Evolutionary conservation across 2,797 vertebrate species (phyloP), one percentile per base, ranked within the genome.

Genomic region (Arrhamphus sclerolepis): DNA sequence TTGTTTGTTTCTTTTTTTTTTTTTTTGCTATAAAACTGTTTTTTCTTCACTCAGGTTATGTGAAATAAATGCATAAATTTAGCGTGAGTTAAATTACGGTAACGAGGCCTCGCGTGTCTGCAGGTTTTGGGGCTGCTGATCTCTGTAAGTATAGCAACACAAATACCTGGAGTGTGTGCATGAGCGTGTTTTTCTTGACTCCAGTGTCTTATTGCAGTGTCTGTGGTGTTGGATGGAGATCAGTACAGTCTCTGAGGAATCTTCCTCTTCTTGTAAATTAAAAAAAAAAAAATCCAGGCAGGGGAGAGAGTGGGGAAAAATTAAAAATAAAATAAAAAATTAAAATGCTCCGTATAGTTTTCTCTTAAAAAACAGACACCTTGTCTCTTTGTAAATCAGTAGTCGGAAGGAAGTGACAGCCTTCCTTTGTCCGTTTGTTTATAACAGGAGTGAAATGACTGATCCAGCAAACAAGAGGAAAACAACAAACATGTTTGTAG

Each of bases 201-300:
- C 89, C 91, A 91, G 91, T 90, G 88, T 89, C 77, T 92, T 92
- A 92, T 92, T 92, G 92, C 91, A 80, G 75, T 78, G 74, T 82
- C 50, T 80, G 70, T 86, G 69, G 39, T 54, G 73, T 71, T 16
- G 13, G 71, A 38, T 63, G 66, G 48, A 51, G 57, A 71, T 80
- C 77, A 62, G 66, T 78, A 77, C 69, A 70, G 77, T 84, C 70
- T 70, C 50, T 47, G 60, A 76, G 58, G 66, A 72, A 59, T 56
- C 49, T n/a, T 67, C 74, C 59, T 76, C 63, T 57, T 55, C 41
- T 72, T 55, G 24, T 26, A 52, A 58, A 59, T n/a, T 40, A 28
- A 59, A 20, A 29, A 10, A 34, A 54, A 69, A 53, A 69, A 64
- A 39, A 41, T 63, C 22, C 62, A 71, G 70, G 59, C 62, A 31